Conservation (phyloP, 2,113 vertebrate genomes). For the Xyrauchen texanus region DNA sequence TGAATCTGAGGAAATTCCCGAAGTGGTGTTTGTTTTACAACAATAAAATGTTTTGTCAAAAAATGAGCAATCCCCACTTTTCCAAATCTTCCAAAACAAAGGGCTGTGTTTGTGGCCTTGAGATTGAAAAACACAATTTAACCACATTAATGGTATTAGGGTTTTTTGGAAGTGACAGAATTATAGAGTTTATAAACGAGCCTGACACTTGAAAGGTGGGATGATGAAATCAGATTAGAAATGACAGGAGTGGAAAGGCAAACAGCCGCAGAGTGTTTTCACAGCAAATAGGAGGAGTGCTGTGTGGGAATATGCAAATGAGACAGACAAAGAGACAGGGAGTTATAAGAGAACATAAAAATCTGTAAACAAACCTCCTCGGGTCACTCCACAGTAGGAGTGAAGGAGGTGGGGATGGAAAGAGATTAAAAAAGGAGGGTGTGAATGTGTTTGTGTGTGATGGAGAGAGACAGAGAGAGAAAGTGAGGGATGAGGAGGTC, state of each 20-base stretch:
- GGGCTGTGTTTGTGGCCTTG: neutral
- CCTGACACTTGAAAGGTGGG: constrained; percentile 3
- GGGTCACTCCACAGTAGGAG: constrained; percentile 49
- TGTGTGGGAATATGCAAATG: constrained; percentile 55
- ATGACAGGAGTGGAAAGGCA: constrained; percentile 31
- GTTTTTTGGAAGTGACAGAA: constrained; percentile 6
- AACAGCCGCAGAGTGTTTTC: constrained; percentile 29
- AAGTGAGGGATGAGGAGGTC: constrained; percentile 46
- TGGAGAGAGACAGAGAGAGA: constrained; percentile 1
- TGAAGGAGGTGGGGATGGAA: constrained; percentile 2
- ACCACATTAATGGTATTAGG: neutral
- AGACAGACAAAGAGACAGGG: constrained; percentile 42
- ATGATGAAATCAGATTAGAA: constrained; percentile 40
- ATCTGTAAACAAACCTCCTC: constrained; percentile 51
- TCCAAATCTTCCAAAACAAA: constrained; percentile 7
- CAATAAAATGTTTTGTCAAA: constrained; percentile 11
- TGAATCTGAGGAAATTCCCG: constrained; percentile 19
- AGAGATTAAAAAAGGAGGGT: constrained; percentile 34
- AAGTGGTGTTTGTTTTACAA: constrained; percentile 18
- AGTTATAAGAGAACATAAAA: constrained; percentile 47
- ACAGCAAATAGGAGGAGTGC: constrained; percentile 34
- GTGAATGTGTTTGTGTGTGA: constrained; percentile 28
- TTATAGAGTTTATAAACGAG: constrained; percentile 27
- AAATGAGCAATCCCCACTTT: constrained; percentile 1
- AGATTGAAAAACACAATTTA: neutral